phyloP scores from a whole-genome alignment of 2,888 invertebrate genomes.

The Ptychoptera albimana region DNA sequence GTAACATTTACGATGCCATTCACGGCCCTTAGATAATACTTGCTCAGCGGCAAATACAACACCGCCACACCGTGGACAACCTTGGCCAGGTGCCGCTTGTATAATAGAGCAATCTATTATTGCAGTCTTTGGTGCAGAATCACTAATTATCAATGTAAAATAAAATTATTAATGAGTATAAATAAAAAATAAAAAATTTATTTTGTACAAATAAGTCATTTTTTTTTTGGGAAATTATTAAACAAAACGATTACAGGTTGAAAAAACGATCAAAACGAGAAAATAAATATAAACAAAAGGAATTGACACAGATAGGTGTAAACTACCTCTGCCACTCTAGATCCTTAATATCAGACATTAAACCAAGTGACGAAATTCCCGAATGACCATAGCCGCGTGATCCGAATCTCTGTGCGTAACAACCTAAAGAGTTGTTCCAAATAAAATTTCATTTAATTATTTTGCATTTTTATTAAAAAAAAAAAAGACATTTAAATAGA shows the following conservation, averaged over 20 bases:
- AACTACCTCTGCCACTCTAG: constrained; percentile 54
- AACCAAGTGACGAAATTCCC: constrained; percentile 68
- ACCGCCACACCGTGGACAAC: constrained; percentile 80
- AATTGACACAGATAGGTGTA: background rate
- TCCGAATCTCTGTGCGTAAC: constrained; percentile 92
- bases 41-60: constrained; percentile 89
- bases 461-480: background rate
- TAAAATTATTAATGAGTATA: constrained; percentile 3
- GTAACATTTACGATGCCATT: constrained; percentile 89
- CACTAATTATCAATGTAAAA: too few relatives aligned
- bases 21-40: constrained; percentile 76
- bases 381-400: constrained; percentile 89
- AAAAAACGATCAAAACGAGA: background rate
- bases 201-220: background rate
- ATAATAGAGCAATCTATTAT: constrained; percentile 66
- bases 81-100: constrained; percentile 68
- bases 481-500: background rate
- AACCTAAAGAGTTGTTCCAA: constrained; percentile 40
- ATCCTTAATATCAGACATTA: constrained; percentile 73
- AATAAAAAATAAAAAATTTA: background rate
- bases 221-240: background rate
- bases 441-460: too few relatives aligned
- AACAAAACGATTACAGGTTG: background rate
- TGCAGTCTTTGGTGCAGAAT: constrained; percentile 55
- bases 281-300: too few relatives aligned